These are phyloP conservation scores for Halyomorpha halys DNA, from an alignment of 1,140 invertebrate genomes.

Conservation along the genomic window DNA sequence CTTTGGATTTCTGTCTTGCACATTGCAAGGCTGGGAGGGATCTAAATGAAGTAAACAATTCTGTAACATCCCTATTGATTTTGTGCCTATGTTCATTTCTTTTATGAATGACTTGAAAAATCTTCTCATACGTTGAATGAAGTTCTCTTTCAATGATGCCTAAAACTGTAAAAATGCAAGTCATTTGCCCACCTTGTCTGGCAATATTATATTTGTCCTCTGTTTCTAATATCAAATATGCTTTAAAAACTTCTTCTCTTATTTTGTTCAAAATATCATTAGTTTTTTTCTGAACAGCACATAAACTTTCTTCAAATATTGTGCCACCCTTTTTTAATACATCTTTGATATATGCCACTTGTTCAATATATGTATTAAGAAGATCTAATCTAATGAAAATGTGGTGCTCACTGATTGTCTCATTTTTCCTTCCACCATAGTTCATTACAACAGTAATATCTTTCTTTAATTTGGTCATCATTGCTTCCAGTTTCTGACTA, in stretches of 20 bases:
- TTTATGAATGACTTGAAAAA: background rate
- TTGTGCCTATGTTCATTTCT: background rate
- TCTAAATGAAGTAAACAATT: too few relatives aligned
- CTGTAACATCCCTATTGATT: too few relatives aligned
- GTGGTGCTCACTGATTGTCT: background rate
- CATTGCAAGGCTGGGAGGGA: background rate
- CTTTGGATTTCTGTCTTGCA: too few relatives aligned
- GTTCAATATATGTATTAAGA: too few relatives aligned
- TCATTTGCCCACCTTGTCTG: background rate
- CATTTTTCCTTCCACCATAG: background rate
- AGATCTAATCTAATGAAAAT: too few relatives aligned
- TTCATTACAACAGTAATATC: background rate
- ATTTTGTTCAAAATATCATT: background rate
- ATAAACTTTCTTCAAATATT: background rate
- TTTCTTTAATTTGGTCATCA: background rate
- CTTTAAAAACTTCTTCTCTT: conserved; percentile 9
- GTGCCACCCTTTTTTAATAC: background rate
- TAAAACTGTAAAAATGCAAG: background rate
- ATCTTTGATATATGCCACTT: too few relatives aligned
- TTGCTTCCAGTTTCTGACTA: background rate
- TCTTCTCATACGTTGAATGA: background rate
- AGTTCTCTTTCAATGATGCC: conserved; percentile 9
- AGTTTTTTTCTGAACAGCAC: background rate
- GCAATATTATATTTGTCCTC: background rate
- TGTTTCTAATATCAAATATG: background rate